Evolutionary conservation across 2,888 invertebrate species (phyloP), one percentile per base, ranked within the genome.

Genomic region (Eupithecia subumbrata): DNA sequence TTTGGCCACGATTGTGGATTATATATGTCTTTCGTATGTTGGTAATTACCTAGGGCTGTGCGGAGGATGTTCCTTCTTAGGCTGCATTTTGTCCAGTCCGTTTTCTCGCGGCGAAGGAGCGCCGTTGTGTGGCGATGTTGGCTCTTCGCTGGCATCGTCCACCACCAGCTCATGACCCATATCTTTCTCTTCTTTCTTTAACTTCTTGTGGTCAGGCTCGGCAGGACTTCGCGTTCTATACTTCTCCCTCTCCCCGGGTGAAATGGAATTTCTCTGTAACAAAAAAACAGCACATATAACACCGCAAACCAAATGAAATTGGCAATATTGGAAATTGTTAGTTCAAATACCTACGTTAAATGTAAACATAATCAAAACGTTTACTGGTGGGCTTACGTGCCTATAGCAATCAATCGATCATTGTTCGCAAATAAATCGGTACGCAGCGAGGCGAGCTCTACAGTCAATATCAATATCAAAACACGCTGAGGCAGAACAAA

Each of bases 131-230:
- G 98, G 97, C 71, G 98, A 98, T 72, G 97, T 96, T 11, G 98
- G 98, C 87, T 98, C 98, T 93, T 98, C 98, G 82, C 98, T 98
- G 72, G 98, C 98, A 86, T 98, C 99, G 91, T 99, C 99, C 40
- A 99, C 99, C 78, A 99, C 99, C 84, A 99, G 94, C 89, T 99
- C 98, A 92, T 97, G 97, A 76, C 97, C 97, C 92, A 97, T 95
- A 87, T 97, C 97, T 91, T 97, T 97, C 86, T 98, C 98, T 90
- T 98, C 97, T 91, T 97, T 97, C 92, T 97, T 97, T 83, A 97
- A 93, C 88, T 97, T 97, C 86, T 96, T 95, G 82, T 96, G 96
- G 80, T 96, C 96, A 11, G 97, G 96, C 85, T 97, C 97, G 30
- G 96, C 96, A 22, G 97, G 97, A 92, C 97, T 97, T 89, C 97